Base-by-base conservation (phyloP, 2,797 vertebrate species). In the Chelmon rostratus region DNA sequence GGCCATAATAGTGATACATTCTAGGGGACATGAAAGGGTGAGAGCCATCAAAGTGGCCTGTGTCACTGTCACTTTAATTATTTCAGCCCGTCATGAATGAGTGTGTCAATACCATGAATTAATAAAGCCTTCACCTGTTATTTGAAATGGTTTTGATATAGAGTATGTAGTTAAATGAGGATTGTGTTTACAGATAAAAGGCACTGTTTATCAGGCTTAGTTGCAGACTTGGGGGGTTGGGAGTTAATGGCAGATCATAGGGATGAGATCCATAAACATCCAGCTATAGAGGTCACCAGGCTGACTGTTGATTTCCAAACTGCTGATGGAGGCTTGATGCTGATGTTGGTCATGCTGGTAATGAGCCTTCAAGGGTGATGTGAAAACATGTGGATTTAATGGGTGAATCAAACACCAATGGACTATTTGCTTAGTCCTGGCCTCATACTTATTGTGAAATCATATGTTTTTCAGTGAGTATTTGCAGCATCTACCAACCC, bases 1-100 rank as follows among this genome's bases (percentile, higher is more conserved):
- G 49, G 58, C 58, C 72, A 23, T 2, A 61, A 57, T 63, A 13
- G 47, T 50, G 62, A 81, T 42, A 38, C 50, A 69, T 52, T 64
- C 50, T 65, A 68, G 46, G 11, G 38, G 13, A 75, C 3, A 1
- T 61, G 19, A 69, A 75, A 42, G 38, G 54, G 35, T 31, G 40
- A 73, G 6, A 66, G 8, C 5, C 35, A 46, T 64, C 35, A 59
- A 75, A 49, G 25, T 3, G 1, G 50, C 1, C 31, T 8, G 13
- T 23, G 52, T 47, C 12, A 66, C 31, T 52, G 19, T 40, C 15
- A 46, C 31, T 52, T 53, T 37, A 23, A 50, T 61, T 3, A 21
- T 61, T 42, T 31, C 12, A 42, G 61, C n/a, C 0, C 37, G 10
- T 49, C 49, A 56, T 37, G 40, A 44, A 66, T 38, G 28, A 64